Percentiles rank a stretch among this genome's conserved stretches.
These are phyloP conservation scores for Falco punctatus DNA, from an alignment of 2,113 vertebrate species.

Conservation along the genomic window DNA sequence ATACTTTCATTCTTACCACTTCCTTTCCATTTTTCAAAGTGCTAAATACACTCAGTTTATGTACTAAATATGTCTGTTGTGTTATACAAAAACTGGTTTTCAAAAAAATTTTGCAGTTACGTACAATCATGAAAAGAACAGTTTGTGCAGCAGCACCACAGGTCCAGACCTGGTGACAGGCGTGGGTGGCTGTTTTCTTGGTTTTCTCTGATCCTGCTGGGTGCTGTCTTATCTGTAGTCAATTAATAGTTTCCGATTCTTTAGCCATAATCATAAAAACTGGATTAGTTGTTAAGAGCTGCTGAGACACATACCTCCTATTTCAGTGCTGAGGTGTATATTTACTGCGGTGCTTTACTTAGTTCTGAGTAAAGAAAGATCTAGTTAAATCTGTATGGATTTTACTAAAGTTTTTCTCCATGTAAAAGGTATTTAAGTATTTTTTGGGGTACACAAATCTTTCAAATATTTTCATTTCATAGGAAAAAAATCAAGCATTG, in stretches of 20 bases:
- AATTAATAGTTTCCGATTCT: neutral
- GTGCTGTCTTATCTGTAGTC: neutral
- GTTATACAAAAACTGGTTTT: neutral
- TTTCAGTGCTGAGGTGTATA: neutral
- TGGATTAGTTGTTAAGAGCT: neutral
- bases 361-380: neutral
- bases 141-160: neutral
- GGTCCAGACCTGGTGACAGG: neutral
- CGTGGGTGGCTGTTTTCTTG: fast-evolving
- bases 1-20: neutral
- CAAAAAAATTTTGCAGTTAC: neutral
- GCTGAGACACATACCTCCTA: neutral
- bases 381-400: neutral
- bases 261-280: neutral
- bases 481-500: neutral
- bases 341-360: neutral
- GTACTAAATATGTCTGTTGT: neutral
- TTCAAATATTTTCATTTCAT: neutral
- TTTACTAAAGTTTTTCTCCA: neutral
- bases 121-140: neutral
- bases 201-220: neutral
- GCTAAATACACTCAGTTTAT: neutral
- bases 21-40: neutral
- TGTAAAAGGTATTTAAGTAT: neutral
- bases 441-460: neutral